phyloP scores from a whole-genome alignment of 2,888 invertebrate genomes.

The Amiota minor region DNA sequence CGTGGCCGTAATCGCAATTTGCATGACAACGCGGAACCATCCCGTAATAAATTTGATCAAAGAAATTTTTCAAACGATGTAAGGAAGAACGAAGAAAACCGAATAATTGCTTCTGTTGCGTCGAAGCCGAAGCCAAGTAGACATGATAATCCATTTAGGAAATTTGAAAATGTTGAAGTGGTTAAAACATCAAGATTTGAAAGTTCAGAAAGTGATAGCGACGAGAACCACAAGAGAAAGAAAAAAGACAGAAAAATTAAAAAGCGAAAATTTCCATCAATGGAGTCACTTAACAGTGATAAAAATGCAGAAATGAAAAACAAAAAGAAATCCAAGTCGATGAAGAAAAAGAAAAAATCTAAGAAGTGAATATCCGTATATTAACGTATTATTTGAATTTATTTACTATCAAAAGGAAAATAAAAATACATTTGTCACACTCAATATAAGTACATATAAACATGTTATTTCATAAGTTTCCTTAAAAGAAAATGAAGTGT shows the following conservation, averaged over 20 bases:
- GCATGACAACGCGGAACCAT: conserved; percentile 13
- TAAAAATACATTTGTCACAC: background rate
- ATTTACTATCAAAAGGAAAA: too few relatives aligned
- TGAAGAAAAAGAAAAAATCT: conserved; percentile 67
- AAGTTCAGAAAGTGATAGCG: conserved; percentile 68
- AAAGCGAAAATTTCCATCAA: conserved; percentile 75
- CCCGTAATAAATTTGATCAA: conserved; percentile 45
- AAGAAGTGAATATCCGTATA: conserved; percentile 51
- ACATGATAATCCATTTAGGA: conserved; percentile 72
- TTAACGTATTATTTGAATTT: background rate
- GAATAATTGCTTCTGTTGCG: conserved; percentile 50
- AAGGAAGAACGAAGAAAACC: conserved; percentile 42
- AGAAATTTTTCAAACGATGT: conserved; percentile 4
- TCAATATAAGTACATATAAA: background rate
- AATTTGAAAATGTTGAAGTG: conserved; percentile 78
- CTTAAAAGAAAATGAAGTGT: background rate
- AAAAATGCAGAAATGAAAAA: conserved; percentile 81
- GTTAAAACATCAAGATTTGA: conserved; percentile 75
- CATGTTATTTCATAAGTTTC: background rate
- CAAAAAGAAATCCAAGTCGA: conserved; percentile 55
- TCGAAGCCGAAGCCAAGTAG: conserved; percentile 49
- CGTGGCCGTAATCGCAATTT: conserved; percentile 1
- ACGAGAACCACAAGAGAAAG: conserved; percentile 75
- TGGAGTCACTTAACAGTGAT: conserved; percentile 75
- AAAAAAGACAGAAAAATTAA: conserved; percentile 79